Conservation (phyloP, 2,113 vertebrate genomes). For the Lasiurus cinereus region DNA sequence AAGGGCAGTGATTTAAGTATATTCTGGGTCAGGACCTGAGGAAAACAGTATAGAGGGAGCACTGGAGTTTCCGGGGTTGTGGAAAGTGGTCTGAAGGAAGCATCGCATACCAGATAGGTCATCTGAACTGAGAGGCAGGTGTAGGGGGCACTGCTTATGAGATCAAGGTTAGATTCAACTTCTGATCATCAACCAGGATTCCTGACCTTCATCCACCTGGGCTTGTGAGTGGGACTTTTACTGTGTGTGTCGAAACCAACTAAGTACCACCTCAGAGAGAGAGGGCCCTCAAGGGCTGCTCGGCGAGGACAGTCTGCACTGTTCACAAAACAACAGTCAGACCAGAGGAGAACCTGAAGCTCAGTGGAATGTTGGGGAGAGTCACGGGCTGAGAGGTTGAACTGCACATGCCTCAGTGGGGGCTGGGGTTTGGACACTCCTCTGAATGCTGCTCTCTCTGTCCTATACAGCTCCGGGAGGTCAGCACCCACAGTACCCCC, state of each 20-base stretch:
- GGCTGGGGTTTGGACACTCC: not conserved
- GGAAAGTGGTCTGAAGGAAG: not conserved
- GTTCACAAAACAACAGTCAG: not conserved
- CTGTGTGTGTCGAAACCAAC: not conserved
- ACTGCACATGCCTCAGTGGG: not conserved
- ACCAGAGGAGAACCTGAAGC: not conserved
- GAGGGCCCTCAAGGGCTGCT: not conserved
- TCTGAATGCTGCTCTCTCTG: not conserved
- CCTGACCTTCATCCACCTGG: not conserved
- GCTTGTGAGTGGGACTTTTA: too few species aligned
- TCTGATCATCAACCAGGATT: not conserved
- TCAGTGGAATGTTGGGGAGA: not conserved
- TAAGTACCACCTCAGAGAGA: not conserved
- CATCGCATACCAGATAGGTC: not conserved
- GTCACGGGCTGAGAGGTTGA: not conserved
- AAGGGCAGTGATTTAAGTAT: not conserved
- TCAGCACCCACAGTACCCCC: fast-evolving
- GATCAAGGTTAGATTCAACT: not conserved
- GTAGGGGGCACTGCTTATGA: not conserved
- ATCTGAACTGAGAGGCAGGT: not conserved
- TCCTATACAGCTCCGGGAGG: not conserved
- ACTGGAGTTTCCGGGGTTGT: not conserved
- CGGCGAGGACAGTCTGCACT: not conserved
- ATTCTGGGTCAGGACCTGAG: not conserved
- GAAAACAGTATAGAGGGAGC: not conserved